phyloP scores from a whole-genome alignment of 1,140 invertebrate genomes.

The Gryon sp. region DNA sequence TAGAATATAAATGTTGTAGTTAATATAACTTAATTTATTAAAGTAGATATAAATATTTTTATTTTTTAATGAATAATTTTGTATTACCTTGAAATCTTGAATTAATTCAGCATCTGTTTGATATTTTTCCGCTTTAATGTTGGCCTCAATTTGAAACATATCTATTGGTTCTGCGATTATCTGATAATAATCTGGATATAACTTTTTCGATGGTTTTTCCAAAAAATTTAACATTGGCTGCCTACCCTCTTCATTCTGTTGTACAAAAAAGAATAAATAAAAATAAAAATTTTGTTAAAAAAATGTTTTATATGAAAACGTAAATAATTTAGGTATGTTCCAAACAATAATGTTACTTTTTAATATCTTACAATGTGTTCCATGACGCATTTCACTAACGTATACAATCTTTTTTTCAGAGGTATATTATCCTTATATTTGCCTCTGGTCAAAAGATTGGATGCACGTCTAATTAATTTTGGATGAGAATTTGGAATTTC shows the following conservation, averaged over 20 bases:
- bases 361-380: slow-evolving; percentile 84
- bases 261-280: slow-evolving; percentile 33
- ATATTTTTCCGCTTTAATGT: slow-evolving; percentile 89
- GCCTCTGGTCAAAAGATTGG: slow-evolving; percentile 79
- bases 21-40: background rate
- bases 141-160: slow-evolving; percentile 94
- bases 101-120: slow-evolving; percentile 83
- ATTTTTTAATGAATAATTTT: too few relatives aligned
- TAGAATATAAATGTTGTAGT: slow-evolving; percentile 22
- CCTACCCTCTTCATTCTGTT: slow-evolving; percentile 88
- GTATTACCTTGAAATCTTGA: slow-evolving; percentile 83
- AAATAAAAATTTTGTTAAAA: slow-evolving; percentile 5
- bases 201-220: slow-evolving; percentile 96
- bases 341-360: background rate
- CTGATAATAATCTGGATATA: slow-evolving; percentile 98
- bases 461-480: slow-evolving; percentile 79
- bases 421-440: slow-evolving; percentile 83
- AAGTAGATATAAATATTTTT: slow-evolving; percentile 8
- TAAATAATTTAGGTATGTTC: too few relatives aligned
- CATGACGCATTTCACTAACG: slow-evolving; percentile 87
- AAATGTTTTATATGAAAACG: too few relatives aligned
- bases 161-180: slow-evolving; percentile 96
- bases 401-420: slow-evolving; percentile 87
- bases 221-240: slow-evolving; percentile 95
- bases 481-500: slow-evolving; percentile 75